Conservation (phyloP, 2,113 vertebrate genomes). For the Urocolius indicus region DNA sequence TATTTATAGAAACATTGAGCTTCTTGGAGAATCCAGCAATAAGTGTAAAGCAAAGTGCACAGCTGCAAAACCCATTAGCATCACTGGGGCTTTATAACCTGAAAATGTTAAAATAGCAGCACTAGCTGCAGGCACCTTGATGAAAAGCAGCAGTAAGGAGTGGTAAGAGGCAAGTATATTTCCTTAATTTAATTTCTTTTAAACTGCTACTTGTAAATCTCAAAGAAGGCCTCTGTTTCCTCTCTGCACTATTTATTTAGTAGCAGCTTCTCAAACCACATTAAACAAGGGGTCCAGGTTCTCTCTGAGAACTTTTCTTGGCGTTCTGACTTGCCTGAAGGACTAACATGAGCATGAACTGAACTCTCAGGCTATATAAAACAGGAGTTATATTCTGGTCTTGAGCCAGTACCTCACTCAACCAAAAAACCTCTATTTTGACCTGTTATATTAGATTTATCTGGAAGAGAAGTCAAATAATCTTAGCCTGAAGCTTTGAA, state of each 20-base stretch:
- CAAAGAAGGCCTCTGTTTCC: neutral
- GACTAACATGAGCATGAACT: neutral
- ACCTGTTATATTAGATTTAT: neutral
- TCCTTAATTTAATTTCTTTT: neutral
- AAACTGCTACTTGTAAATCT: neutral
- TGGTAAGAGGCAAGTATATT: neutral
- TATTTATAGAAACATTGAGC: fast-evolving
- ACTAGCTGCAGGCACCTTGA: neutral
- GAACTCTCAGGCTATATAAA: neutral
- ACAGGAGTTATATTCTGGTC: neutral
- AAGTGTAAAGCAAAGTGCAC: neutral
- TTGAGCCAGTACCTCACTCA: neutral
- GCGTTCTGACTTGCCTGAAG: neutral
- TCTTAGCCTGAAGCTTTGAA: neutral
- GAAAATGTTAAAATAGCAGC: neutral
- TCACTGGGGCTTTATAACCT: neutral
- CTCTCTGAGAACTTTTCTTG: neutral
- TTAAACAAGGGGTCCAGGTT: neutral
- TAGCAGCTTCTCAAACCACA: neutral
- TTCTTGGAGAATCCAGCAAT: neutral
- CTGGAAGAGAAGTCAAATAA: neutral
- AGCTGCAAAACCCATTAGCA: slow-evolving; percentile 20
- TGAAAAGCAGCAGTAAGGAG: neutral
- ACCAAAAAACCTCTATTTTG: neutral
- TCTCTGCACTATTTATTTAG: neutral